These are phyloP conservation scores for Colletes collaris DNA, from an alignment of 2,888 invertebrate genomes.

Conservation along the genomic window DNA sequence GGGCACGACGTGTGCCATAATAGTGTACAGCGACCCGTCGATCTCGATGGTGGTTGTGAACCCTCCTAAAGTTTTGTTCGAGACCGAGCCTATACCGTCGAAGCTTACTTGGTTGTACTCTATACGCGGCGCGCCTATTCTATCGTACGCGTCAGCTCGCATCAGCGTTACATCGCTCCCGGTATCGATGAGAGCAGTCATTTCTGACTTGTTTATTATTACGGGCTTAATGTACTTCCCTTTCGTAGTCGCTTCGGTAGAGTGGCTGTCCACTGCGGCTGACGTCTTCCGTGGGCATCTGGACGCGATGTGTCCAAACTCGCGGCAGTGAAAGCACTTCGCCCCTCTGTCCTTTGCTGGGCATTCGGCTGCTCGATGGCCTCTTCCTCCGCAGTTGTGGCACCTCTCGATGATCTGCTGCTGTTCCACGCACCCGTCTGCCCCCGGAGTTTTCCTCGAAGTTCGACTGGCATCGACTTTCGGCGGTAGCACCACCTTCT, in stretches of 20 bases:
- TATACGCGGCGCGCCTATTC: conserved; percentile 3
- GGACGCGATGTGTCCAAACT: background rate
- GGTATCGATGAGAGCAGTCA: conserved; percentile 10
- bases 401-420: background rate
- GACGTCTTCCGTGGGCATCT: conserved; percentile 1
- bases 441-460: background rate
- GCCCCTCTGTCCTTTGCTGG: background rate
- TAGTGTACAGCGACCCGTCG: background rate
- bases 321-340: background rate
- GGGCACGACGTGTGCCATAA: background rate
- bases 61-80: background rate
- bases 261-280: background rate
- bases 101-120: background rate
- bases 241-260: background rate
- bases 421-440: background rate
- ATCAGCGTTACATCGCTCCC: conserved; percentile 11
- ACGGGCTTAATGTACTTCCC: background rate
- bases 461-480: background rate
- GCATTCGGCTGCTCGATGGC: background rate
- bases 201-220: background rate
- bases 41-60: background rate
- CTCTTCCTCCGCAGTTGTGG: background rate
- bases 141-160: background rate
- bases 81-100: background rate
- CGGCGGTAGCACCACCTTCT: background rate